Conservation (phyloP, 2,888 invertebrate species). For the Tetranychus truncatus region DNA sequence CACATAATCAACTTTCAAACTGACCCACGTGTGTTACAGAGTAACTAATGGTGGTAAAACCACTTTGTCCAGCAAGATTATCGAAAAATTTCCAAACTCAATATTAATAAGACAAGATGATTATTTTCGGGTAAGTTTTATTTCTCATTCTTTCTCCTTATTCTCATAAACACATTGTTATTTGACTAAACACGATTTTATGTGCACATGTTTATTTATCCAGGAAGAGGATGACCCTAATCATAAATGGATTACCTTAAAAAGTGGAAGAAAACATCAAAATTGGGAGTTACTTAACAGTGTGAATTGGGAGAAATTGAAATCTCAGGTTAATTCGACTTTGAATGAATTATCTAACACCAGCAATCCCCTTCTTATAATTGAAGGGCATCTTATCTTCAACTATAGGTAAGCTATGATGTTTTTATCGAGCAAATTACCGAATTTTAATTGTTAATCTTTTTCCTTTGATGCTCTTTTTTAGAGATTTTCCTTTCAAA, state of each 20-base stretch:
- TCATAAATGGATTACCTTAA: slow-evolving; percentile 18
- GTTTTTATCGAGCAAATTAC: neutral
- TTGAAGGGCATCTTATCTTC: slow-evolving; percentile 26
- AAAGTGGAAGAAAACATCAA: slow-evolving; percentile 24
- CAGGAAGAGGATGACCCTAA: slow-evolving; percentile 19
- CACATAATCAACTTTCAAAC: neutral
- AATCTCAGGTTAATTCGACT: slow-evolving; percentile 13
- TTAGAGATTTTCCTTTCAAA: slow-evolving; percentile 33
- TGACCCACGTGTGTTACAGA: neutral
- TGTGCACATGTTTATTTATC: slow-evolving; percentile 26
- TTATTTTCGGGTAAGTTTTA: slow-evolving; percentile 42
- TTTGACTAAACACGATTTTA: too few species aligned
- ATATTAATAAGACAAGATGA: slow-evolving; percentile 50
- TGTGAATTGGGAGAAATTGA: slow-evolving; percentile 24
- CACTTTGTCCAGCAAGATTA: slow-evolving; percentile 45
- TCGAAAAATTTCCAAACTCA: slow-evolving; percentile 33
- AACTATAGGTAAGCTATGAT: slow-evolving; percentile 20
- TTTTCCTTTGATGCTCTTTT: neutral
- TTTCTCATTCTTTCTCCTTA: neutral
- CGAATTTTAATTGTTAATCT: neutral
- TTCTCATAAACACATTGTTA: slow-evolving; percentile 33
- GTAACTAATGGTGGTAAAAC: slow-evolving; percentile 64
- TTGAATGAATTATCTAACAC: slow-evolving; percentile 7
- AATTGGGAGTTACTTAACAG: slow-evolving; percentile 27
- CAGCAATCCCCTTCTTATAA: slow-evolving; percentile 17